Conservation (phyloP, 2,888 invertebrate genomes). For the Synergus gifuensis region DNA sequence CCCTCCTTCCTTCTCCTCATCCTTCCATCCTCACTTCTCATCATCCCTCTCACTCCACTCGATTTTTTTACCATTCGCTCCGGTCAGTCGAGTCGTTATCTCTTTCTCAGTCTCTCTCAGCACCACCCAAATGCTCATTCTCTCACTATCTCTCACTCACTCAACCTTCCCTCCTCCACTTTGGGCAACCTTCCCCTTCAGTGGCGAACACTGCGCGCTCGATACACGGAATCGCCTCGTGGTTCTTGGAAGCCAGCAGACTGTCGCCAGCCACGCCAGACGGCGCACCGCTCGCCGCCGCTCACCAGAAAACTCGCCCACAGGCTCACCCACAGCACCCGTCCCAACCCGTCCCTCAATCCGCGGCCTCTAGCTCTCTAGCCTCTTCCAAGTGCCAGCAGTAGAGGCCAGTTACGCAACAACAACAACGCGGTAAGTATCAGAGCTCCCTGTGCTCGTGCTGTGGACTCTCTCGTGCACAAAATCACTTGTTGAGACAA, state of each 20-base stretch:
- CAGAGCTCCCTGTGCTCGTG: constrained; percentile 44
- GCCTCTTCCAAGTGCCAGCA: constrained; percentile 20
- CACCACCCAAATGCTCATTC: constrained; percentile 43
- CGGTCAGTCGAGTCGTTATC: constrained; percentile 18
- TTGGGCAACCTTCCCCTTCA: constrained; percentile 60
- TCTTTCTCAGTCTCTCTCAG: constrained; percentile 14
- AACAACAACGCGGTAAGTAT: constrained; percentile 55
- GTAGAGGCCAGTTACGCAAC: constrained; percentile 68
- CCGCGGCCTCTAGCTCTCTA: constrained; percentile 27
- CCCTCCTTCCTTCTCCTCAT: background rate
- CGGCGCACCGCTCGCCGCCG: constrained; percentile 74
- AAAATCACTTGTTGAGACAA: constrained; percentile 38
- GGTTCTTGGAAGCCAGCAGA: constrained; percentile 76
- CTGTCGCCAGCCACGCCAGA: constrained; percentile 77
- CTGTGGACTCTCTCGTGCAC: constrained; percentile 47
- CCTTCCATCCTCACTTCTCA: background rate
- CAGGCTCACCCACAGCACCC: constrained; percentile 58
- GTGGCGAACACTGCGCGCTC: constrained; percentile 68
- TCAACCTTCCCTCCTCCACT: constrained; percentile 55
- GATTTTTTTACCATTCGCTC: constrained; percentile 13
- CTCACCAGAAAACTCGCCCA: constrained; percentile 62
- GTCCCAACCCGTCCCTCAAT: constrained; percentile 50
- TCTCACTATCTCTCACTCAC: constrained; percentile 52
- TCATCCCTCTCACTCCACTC: background rate
- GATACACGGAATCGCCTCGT: constrained; percentile 77